phyloP scores from a whole-genome alignment of 37 sponge, comb jelly and placozoan genomes.

The Cladorhizidae sp. region DNA sequence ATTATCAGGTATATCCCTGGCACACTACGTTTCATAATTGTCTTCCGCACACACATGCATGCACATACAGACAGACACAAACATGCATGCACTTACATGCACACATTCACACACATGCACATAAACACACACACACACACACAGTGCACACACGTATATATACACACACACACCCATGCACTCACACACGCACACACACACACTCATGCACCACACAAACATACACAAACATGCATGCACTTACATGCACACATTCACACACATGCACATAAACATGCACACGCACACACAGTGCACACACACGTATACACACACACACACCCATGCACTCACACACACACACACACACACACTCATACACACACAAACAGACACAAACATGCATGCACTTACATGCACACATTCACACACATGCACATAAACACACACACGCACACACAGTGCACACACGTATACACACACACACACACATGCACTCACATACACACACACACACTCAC shows the following conservation, averaged over 20 bases:
- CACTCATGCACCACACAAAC: no score
- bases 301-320: neutral
- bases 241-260: constrained; percentile 2
- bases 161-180: neutral
- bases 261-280: neutral
- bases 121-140: no score
- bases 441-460: neutral
- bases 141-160: no score
- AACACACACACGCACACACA: neutral
- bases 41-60: neutral
- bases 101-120: no score
- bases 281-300: neutral
- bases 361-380: neutral
- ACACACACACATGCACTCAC: neutral
- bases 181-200: neutral
- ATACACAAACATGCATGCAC: neutral
- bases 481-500: neutral
- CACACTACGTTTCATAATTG: no score
- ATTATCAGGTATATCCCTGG: no score
- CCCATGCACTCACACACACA: neutral
- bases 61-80: neutral
- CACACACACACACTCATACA: neutral
- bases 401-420: constrained; percentile 1
- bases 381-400: neutral
- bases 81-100: no score